Percentiles rank a stretch among this genome's conserved stretches.
Conservation (phyloP, 2,888 invertebrate genomes). For the Trachelus iudaicus region DNA sequence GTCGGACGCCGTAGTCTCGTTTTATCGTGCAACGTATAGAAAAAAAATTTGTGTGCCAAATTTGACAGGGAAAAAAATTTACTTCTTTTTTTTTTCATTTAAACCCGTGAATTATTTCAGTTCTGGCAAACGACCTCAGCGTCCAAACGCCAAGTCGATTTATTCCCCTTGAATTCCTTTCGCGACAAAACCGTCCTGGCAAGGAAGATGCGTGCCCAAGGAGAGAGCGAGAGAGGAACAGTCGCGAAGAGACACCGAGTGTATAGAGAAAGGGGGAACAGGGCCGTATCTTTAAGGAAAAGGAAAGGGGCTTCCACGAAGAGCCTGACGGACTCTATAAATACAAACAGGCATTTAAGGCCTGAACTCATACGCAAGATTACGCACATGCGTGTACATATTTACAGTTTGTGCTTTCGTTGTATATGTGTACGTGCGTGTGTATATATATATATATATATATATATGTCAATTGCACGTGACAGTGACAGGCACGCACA, state of each 20-base stretch:
- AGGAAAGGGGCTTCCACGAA: background rate
- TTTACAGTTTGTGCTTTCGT: background rate
- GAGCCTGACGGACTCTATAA: slow-evolving; percentile 40
- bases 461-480: background rate
- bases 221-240: background rate
- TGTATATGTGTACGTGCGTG: no score
- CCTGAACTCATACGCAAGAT: slow-evolving; percentile 23
- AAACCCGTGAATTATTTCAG: background rate
- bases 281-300: background rate
- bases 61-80: background rate
- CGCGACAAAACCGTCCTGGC: background rate
- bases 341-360: slow-evolving; percentile 50
- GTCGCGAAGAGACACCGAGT: background rate
- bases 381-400: background rate
- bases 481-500: background rate
- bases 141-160: background rate
- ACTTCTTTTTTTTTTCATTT: background rate
- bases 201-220: background rate
- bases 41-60: background rate
- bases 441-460: background rate
- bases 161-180: background rate
- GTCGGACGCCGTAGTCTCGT: background rate
- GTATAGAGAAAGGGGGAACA: background rate
- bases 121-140: background rate
- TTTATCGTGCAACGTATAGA: background rate